These are phyloP conservation scores for Bucorvus abyssinicus DNA, from an alignment of 2,797 vertebrate genomes.

Conservation along the genomic window DNA sequence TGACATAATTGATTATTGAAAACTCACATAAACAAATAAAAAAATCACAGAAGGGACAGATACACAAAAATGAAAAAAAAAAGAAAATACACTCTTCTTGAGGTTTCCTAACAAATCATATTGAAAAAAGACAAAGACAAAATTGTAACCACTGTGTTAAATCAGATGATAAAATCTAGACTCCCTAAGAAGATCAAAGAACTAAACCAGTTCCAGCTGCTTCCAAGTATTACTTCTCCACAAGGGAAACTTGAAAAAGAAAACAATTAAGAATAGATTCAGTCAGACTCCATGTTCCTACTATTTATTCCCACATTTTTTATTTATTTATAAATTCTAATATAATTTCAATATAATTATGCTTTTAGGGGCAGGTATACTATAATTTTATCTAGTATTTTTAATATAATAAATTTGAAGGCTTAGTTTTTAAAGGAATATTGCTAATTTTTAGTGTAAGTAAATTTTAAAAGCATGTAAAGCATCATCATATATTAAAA, in stretches of 20 bases:
- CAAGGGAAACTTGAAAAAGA: neutral
- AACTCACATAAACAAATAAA: neutral
- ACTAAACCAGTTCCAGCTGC: neutral
- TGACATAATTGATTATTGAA: conserved; percentile 53
- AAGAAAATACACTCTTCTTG: neutral
- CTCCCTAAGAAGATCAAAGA: neutral
- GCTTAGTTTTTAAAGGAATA: neutral
- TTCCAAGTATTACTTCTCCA: neutral
- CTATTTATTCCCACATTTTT: neutral
- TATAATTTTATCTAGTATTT: neutral
- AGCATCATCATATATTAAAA: neutral
- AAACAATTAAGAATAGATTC: neutral
- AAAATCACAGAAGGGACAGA: neutral
- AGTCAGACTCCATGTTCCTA: neutral
- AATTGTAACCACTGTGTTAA: neutral
- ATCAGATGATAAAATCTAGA: conserved; percentile 5
- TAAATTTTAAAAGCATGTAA: neutral
- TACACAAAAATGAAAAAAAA: neutral
- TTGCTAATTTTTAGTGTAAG: neutral
- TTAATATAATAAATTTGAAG: neutral
- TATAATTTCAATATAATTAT: neutral
- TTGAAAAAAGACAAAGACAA: neutral
- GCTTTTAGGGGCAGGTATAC: neutral
- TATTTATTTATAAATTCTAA: neutral
- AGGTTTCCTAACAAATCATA: neutral